A percentile compares a stretch with the other conserved stretches of the same genome.
These are phyloP conservation scores for Lindbergichthys nudifrons DNA, from an alignment of 2,797 vertebrate genomes.

Conservation along the genomic window DNA sequence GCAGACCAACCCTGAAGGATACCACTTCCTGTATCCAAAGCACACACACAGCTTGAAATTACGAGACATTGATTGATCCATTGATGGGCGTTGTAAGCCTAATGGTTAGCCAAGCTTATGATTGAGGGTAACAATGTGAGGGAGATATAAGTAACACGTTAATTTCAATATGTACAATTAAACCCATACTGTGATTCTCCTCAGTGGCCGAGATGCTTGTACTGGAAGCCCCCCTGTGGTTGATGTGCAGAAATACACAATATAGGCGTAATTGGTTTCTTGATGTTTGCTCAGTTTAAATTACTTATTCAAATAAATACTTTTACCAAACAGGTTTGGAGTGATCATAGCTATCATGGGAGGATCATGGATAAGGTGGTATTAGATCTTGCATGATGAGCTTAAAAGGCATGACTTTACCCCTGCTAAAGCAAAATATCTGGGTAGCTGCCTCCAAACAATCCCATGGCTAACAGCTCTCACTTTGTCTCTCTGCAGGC, in stretches of 20 bases:
- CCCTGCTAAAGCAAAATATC: slow-evolving; percentile 14
- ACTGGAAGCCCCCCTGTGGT: neutral
- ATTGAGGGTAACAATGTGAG: neutral
- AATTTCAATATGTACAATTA: neutral
- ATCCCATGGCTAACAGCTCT: slow-evolving; percentile 43
- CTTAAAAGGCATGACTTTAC: slow-evolving; percentile 15
- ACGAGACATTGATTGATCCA: no score
- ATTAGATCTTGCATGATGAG: slow-evolving; percentile 2
- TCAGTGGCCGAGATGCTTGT: neutral
- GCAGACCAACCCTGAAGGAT: neutral
- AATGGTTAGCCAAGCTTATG: slow-evolving; percentile 9
- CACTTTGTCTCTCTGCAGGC: slow-evolving; percentile 69
- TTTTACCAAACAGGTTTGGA: neutral
- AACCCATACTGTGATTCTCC: neutral
- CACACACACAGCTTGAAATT: slow-evolving; percentile 6
- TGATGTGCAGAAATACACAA: neutral
- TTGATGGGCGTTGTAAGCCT: no score
- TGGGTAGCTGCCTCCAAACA: slow-evolving; percentile 17
- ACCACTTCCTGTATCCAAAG: neutral
- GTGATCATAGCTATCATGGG: neutral
- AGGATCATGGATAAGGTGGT: slow-evolving; percentile 3
- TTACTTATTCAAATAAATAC: neutral
- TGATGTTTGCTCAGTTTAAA: slow-evolving; percentile 6
- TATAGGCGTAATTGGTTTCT: neutral
- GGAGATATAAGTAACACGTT: neutral